Evolutionary conservation across 1,140 invertebrate species (phyloP).

Genomic region (Halesus radiatus): DNA sequence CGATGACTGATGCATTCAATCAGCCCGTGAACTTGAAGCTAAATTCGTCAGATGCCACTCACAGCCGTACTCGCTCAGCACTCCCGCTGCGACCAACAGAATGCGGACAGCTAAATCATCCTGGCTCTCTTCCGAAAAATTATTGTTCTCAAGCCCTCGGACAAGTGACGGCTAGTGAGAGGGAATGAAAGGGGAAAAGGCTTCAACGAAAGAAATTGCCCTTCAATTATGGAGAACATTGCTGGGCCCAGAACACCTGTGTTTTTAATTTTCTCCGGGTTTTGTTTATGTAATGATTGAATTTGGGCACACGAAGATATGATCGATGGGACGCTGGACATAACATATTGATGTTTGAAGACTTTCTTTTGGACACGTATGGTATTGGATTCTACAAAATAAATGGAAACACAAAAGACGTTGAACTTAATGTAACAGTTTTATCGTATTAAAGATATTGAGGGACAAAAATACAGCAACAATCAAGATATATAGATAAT

Average conservation of each 20-base stretch:
- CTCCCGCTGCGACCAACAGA: slow-evolving; percentile 10
- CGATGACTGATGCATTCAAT: slow-evolving; percentile 37
- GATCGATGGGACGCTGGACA: slow-evolving; percentile 12
- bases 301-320: slow-evolving; percentile 15
- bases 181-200: not conserved
- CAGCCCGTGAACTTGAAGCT: slow-evolving; percentile 25
- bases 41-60: slow-evolving; percentile 35
- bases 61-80: not conserved
- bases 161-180: not conserved
- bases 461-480: no score
- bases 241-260: not conserved
- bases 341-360: not conserved
- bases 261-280: not conserved
- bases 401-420: no score
- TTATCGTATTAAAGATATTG: no score
- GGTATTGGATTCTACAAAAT: no score
- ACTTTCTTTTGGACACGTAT: slow-evolving; percentile 17
- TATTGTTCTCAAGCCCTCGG: not conserved
- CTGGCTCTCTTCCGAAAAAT: not conserved
- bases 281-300: slow-evolving; percentile 5
- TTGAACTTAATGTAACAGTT: no score
- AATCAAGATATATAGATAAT: no score
- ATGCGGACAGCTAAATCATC: slow-evolving; percentile 2
- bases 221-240: no score
- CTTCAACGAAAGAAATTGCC: no score